phyloP scores from a whole-genome alignment of 2,113 vertebrate genomes.

The Megaleporinus macrocephalus region DNA sequence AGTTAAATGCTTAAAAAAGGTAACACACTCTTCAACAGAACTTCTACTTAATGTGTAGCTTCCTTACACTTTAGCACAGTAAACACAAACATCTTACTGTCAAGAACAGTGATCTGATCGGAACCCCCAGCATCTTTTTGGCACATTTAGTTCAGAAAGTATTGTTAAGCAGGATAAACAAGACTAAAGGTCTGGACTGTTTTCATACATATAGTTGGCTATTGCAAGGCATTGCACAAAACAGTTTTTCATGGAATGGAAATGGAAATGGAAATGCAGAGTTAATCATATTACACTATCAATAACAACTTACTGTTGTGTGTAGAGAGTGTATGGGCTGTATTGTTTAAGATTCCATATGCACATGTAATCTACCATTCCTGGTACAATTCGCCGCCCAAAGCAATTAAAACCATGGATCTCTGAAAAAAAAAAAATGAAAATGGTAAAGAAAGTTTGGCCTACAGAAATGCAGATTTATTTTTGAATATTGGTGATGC shows the following conservation, averaged over 20 bases:
- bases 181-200: too few relatives aligned
- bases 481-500: too few relatives aligned
- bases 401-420: constrained; percentile 68
- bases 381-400: rapidly evolving
- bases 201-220: too few relatives aligned
- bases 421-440: constrained; percentile 55
- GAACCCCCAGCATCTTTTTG: too few relatives aligned
- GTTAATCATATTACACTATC: not conserved
- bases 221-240: not conserved
- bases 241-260: not conserved
- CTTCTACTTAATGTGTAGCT: too few relatives aligned
- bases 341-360: constrained; percentile 60
- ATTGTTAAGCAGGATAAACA: too few relatives aligned
- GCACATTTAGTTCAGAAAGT: too few relatives aligned
- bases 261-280: not conserved
- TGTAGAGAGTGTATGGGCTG: constrained; percentile 52
- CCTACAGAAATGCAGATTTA: not conserved
- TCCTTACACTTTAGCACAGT: too few relatives aligned
- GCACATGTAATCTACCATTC: not conserved
- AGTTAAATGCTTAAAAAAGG: not conserved
- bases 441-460: not conserved
- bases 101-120: too few relatives aligned
- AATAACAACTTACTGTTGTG: constrained; percentile 54
- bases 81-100: too few relatives aligned
- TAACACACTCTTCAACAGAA: too few relatives aligned